A percentile compares a stretch with the other conserved stretches of the same genome.
Evolutionary conservation across 1,140 invertebrate genomes (phyloP).

Genomic region (Semibalanus balanoides): DNA sequence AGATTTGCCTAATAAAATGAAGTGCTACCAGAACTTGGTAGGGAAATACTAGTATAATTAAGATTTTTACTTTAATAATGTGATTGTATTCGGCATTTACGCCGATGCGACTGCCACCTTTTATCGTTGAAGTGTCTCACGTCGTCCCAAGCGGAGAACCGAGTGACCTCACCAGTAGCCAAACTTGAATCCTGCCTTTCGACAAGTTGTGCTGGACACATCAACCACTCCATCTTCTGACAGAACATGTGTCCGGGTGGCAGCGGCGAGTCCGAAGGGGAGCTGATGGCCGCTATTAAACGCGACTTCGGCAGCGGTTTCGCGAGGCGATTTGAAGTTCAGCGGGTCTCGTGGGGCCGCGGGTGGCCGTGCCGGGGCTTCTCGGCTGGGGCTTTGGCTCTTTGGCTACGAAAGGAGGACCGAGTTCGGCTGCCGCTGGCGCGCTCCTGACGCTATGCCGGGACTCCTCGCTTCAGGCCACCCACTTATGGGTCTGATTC

Average conservation of each 20-base stretch:
- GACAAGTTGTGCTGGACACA: too few species aligned
- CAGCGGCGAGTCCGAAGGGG: slow-evolving; percentile 25
- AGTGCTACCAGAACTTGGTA: too few species aligned
- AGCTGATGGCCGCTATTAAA: slow-evolving; percentile 48
- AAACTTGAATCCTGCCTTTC: too few species aligned
- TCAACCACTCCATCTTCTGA: slow-evolving; percentile 99
- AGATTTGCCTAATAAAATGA: too few species aligned
- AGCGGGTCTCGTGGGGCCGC: slow-evolving; percentile 58
- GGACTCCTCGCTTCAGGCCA: slow-evolving; percentile 84
- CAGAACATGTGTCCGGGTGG: slow-evolving; percentile 72
- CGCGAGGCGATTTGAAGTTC: slow-evolving; percentile 83
- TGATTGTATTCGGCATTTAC: too few species aligned
- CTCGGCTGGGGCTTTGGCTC: slow-evolving; percentile 99
- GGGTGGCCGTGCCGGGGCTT: slow-evolving; percentile 74
- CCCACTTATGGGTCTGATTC: slow-evolving; percentile 64
- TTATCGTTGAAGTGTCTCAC: too few species aligned
- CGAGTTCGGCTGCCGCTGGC: slow-evolving; percentile 64
- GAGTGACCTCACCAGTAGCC: too few species aligned
- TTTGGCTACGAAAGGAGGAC: slow-evolving; percentile 72
- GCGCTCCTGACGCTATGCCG: slow-evolving; percentile 93
- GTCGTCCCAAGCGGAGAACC: too few species aligned
- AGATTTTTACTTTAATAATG: too few species aligned
- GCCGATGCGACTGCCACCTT: too few species aligned
- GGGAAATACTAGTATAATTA: too few species aligned
- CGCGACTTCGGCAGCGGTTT: slow-evolving; percentile 69